phyloP scores from a whole-genome alignment of 2,888 invertebrate species.

The Tridacna crocea region DNA sequence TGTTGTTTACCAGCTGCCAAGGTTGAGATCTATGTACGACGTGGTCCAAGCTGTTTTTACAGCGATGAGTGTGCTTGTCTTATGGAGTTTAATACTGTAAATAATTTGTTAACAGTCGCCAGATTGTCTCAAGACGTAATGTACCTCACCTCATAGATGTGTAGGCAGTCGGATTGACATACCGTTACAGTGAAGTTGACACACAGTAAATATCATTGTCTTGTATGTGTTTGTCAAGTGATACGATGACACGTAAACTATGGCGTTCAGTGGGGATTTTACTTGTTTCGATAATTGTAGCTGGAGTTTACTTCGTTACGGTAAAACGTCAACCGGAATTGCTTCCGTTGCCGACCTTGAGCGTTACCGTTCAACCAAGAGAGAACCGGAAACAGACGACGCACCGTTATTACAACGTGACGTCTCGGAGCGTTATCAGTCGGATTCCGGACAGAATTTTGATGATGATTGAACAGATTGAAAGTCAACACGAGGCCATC shows the following conservation, averaged over 20 bases:
- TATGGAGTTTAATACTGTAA: too few species aligned
- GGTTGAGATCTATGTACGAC: too few species aligned
- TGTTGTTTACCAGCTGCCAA: too few species aligned
- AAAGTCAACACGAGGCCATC: slow-evolving; percentile 16
- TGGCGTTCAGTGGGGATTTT: background rate
- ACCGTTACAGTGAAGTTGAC: too few species aligned
- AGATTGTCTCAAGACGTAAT: too few species aligned
- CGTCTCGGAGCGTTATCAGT: slow-evolving; percentile 3
- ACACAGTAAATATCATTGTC: too few species aligned
- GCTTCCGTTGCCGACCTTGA: background rate
- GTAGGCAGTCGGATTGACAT: too few species aligned
- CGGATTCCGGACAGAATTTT: slow-evolving; percentile 30
- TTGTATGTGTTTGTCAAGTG: too few species aligned
- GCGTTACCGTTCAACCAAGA: background rate
- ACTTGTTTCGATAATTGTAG: background rate
- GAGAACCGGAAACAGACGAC: background rate
- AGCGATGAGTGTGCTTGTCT: too few species aligned
- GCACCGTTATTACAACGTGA: background rate
- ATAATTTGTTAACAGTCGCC: too few species aligned
- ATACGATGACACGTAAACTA: slow-evolving; percentile 3
- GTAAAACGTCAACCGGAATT: background rate
- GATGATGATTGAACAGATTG: slow-evolving; percentile 35
- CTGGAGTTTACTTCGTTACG: slow-evolving; percentile 1
- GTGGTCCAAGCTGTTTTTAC: too few species aligned
- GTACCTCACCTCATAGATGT: too few species aligned